Evolutionary conservation across 2,797 vertebrate genomes (phyloP).

Genomic region (Sciaenops ocellatus): DNA sequence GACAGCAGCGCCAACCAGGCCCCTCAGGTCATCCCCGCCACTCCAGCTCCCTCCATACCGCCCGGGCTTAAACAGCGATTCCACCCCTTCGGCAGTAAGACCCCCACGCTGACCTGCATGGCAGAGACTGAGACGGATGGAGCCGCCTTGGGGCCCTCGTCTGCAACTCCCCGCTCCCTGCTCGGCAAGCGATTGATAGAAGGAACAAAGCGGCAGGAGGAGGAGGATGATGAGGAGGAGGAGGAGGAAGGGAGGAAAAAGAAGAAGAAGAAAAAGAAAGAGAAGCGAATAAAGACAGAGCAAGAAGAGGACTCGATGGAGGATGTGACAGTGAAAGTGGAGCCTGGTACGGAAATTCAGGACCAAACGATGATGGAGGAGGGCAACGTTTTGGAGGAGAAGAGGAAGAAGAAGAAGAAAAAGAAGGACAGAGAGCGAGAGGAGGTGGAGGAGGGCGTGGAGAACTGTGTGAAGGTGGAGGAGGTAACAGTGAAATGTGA

Average conservation of each 20-base stretch:
- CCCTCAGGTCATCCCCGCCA: slow-evolving; percentile 77
- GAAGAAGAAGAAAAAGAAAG: slow-evolving; percentile 75
- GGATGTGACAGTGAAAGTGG: slow-evolving; percentile 45
- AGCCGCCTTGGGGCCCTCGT: slow-evolving; percentile 31
- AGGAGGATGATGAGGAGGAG: not conserved
- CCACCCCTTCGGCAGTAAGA: slow-evolving; percentile 86
- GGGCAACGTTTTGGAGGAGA: slow-evolving; percentile 40
- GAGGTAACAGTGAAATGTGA: slow-evolving; percentile 57
- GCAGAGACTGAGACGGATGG: slow-evolving; percentile 53
- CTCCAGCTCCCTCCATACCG: slow-evolving; percentile 82
- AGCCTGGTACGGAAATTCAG: slow-evolving; percentile 23
- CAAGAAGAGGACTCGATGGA: slow-evolving; percentile 2
- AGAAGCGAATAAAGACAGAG: slow-evolving; percentile 64
- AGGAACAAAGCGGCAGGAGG: not conserved
- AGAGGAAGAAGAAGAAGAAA: slow-evolving; percentile 76
- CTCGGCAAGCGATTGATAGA: slow-evolving; percentile 37
- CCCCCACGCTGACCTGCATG: slow-evolving; percentile 55
- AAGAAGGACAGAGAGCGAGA: slow-evolving; percentile 61
- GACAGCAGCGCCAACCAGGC: slow-evolving; percentile 51
- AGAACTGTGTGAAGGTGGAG: slow-evolving; percentile 58
- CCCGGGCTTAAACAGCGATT: slow-evolving; percentile 87
- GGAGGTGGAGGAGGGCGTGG: slow-evolving; percentile 53
- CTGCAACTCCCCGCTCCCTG: slow-evolving; percentile 41
- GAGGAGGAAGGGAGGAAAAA: slow-evolving; percentile 25
- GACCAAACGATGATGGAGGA: slow-evolving; percentile 6